phyloP scores from a whole-genome alignment of 92 coral and sea anemone genomes.

The Phenganax marumi region DNA sequence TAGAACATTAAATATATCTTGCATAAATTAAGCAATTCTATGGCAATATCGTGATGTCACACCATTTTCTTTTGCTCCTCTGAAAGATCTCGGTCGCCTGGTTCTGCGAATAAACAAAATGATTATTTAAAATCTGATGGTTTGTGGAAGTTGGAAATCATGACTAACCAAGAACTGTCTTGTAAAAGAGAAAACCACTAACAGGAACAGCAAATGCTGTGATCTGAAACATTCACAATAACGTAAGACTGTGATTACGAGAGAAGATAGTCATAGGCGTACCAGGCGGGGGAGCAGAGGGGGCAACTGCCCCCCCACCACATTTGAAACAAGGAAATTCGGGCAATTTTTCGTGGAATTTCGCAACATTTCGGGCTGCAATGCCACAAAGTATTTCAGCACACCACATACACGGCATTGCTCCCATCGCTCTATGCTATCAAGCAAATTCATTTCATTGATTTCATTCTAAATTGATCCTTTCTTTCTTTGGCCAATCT shows the following conservation, averaged over 20 bases:
- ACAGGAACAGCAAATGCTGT: slow-evolving; percentile 40
- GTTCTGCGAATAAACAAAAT: slow-evolving; percentile 10
- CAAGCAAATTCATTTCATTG: too few relatives aligned
- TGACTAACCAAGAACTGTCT: slow-evolving; percentile 28
- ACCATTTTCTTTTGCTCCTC: slow-evolving; percentile 36
- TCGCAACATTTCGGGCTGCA: too few relatives aligned
- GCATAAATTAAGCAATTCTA: background rate
- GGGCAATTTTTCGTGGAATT: too few relatives aligned
- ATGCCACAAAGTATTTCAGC: too few relatives aligned
- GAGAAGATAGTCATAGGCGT: background rate
- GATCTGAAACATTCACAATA: background rate
- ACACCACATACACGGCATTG: too few relatives aligned
- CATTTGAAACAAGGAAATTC: too few relatives aligned
- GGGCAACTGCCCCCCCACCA: too few relatives aligned
- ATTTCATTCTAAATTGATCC: too few relatives aligned
- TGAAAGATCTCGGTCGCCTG: slow-evolving; percentile 21
- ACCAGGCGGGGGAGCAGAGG: too few relatives aligned
- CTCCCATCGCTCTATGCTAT: too few relatives aligned
- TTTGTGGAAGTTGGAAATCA: background rate
- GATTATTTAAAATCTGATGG: background rate
- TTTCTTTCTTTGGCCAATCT: too few relatives aligned
- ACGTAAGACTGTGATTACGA: background rate
- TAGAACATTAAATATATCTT: background rate
- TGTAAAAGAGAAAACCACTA: slow-evolving; percentile 33
- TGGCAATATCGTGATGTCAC: background rate